These are phyloP conservation scores for Heterodera carotae DNA, from an alignment of 1,140 invertebrate species.

Conservation along the genomic window DNA sequence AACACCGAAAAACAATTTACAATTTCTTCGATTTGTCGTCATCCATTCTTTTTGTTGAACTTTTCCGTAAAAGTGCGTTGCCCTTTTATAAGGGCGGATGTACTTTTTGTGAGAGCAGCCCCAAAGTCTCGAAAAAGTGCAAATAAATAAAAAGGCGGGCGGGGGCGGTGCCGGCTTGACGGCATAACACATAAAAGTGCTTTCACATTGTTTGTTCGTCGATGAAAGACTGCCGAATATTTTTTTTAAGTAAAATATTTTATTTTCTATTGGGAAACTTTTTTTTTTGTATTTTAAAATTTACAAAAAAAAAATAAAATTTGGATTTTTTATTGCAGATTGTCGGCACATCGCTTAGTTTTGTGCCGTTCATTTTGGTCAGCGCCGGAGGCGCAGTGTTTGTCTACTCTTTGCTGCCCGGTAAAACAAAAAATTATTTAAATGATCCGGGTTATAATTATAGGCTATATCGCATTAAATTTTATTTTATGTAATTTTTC, in stretches of 20 bases:
- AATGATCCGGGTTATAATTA: neutral
- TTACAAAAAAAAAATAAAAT: too few species aligned
- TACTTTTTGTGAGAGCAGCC: neutral
- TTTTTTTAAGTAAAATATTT: too few species aligned
- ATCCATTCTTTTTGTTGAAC: neutral
- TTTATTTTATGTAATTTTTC: neutral
- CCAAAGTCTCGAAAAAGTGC: too few species aligned
- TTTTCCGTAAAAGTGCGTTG: neutral
- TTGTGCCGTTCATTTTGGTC: slow-evolving; percentile 61
- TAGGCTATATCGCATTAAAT: neutral
- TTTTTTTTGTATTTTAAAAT: too few species aligned
- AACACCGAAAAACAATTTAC: too few species aligned
- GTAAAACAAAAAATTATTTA: slow-evolving; percentile 29
- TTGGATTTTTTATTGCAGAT: slow-evolving; percentile 45
- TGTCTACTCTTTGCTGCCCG: slow-evolving; percentile 58
- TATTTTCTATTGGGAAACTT: too few species aligned
- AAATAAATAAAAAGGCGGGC: neutral
- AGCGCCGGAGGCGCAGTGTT: slow-evolving; percentile 49
- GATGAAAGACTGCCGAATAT: too few species aligned
- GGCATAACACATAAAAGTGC: neutral
- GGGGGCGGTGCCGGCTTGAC: too few species aligned
- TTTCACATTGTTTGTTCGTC: too few species aligned
- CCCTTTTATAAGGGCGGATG: slow-evolving; percentile 22
- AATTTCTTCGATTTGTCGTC: too few species aligned
- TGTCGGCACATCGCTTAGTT: slow-evolving; percentile 59